Evolutionary conservation across 2,113 vertebrate species (phyloP), one percentile per base, ranked within the genome.

Genomic region (Oostethus manadensis): DNA sequence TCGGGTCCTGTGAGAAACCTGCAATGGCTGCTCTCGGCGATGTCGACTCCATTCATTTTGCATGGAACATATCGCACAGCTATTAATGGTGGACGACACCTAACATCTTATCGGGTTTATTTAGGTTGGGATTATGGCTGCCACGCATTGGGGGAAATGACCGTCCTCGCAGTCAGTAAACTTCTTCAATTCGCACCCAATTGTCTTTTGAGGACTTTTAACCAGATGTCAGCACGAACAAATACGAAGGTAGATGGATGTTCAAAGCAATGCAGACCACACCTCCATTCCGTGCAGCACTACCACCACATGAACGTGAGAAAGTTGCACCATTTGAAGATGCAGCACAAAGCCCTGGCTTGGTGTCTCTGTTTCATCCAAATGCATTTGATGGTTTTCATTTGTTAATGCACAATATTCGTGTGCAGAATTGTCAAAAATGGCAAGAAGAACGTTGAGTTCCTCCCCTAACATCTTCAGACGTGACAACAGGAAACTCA

Each of bases 401-500:
- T 33, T 8, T 9, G 48, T 26, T 54, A 44, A 60, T 56, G 15
- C 51, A 43, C 17, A 38, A 21, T 50, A 17, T 15, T 17, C 11
- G 51, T 60, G 20, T 48, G 47, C 43, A 49, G 64, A 10, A 26
- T 16, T 35, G 14, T 23, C 43, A 22, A n/a, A 50, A 29, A 45
- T 56, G 45, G 9, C 23, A 11, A 54, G n/a, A 8, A 21, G 17
- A 38, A 55, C 38, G 35, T 65, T 66, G 60, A 64, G 43, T 47
- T 35, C 46, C 11, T 20, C 57, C 66, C 50, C 54, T 42, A 61
- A 51, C 62, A 22, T 66, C 43, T 70, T 66, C 17, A 64, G n/a
- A 76, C 70, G 47, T 56, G 48, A 71, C 63, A 4, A 71, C 66
- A 83, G 78, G 83, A 85, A 80, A 77, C 71, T 51, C 65, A 73